phyloP scores from a whole-genome alignment of 2,113 vertebrate species.

The Hippocampus mohnikei region DNA sequence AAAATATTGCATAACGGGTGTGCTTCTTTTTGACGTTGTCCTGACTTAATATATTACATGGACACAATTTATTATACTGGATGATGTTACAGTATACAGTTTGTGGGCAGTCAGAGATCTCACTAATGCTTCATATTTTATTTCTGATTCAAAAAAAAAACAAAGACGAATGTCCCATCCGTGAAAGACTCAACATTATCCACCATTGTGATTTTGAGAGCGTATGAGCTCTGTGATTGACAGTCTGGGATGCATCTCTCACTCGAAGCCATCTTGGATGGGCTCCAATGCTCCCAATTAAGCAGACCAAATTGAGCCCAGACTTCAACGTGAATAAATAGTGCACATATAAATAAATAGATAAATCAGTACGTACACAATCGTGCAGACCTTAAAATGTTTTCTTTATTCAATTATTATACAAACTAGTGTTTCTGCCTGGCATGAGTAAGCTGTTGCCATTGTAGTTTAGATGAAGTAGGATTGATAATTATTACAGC shows the following conservation, averaged over 20 bases:
- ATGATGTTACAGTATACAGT: too few species aligned
- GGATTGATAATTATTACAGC: conserved; percentile 59
- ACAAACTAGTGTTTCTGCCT: not conserved
- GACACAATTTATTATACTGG: too few species aligned
- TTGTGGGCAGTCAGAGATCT: too few species aligned
- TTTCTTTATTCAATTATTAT: not conserved
- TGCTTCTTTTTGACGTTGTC: too few species aligned
- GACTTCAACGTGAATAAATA: not conserved
- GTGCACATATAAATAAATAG: not conserved
- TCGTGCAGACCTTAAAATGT: not conserved
- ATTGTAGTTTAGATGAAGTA: conserved; percentile 57
- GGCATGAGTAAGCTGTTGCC: conserved; percentile 55
- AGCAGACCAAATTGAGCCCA: not conserved
- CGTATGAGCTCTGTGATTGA: not conserved
- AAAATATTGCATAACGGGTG: too few species aligned
- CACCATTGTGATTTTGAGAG: not conserved
- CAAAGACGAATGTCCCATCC: too few species aligned
- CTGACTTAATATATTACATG: too few species aligned
- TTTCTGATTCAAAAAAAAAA: too few species aligned
- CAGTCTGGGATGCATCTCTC: not conserved
- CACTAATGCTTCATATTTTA: too few species aligned
- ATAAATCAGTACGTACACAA: not conserved
- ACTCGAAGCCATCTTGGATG: not conserved
- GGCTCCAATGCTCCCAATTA: not conserved
- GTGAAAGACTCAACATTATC: too few species aligned